Evolutionary conservation across 2,888 invertebrate species (phyloP).

Genomic region (Napeogenes inachia): DNA sequence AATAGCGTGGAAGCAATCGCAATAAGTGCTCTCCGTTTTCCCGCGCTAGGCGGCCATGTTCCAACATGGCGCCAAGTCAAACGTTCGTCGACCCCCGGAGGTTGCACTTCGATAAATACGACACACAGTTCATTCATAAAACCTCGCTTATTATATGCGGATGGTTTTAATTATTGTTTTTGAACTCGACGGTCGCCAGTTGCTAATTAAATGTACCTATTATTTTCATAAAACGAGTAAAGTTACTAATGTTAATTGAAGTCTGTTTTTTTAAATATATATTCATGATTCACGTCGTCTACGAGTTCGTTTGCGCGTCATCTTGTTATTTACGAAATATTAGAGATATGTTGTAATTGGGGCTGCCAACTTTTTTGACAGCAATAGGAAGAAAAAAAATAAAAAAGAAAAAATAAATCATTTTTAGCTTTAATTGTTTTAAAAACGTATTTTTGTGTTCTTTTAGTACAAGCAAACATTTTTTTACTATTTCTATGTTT

Average conservation of each 20-base stretch:
- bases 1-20: slow-evolving; percentile 56
- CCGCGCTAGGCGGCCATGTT: slow-evolving; percentile 52
- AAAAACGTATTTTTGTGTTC: too few species aligned
- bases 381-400: too few species aligned
- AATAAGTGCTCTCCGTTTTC: slow-evolving; percentile 61
- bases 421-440: too few species aligned
- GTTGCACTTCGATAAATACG: slow-evolving; percentile 32
- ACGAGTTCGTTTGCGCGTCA: slow-evolving; percentile 3
- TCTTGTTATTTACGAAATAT: neutral
- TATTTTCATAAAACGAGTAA: slow-evolving; percentile 13
- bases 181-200: slow-evolving; percentile 13
- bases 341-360: neutral
- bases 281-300: slow-evolving; percentile 8
- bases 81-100: slow-evolving; percentile 35
- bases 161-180: slow-evolving; percentile 24
- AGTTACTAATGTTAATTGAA: slow-evolving; percentile 13
- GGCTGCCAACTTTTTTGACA: too few species aligned
- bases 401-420: too few species aligned
- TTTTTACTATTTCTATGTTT: too few species aligned
- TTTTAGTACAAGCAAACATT: neutral
- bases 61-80: slow-evolving; percentile 34
- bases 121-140: slow-evolving; percentile 37
- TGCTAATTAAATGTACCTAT: slow-evolving; percentile 14
- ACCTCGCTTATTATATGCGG: slow-evolving; percentile 24
- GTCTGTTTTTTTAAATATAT: slow-evolving; percentile 6